phyloP scores from a whole-genome alignment of 2,888 invertebrate species.

The Netelia melanura region DNA sequence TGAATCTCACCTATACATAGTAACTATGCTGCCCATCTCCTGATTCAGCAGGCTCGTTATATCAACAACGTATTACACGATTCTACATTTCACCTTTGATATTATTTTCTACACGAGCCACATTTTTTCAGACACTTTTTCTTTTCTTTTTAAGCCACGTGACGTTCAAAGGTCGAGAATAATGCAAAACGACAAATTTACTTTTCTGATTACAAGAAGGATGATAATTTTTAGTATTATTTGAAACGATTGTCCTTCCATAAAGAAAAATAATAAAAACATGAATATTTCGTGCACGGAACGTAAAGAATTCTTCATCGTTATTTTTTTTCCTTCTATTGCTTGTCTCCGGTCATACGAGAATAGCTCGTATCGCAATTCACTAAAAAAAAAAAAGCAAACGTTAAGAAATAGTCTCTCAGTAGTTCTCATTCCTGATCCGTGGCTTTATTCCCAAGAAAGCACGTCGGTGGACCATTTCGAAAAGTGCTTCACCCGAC shows the following conservation, averaged over 20 bases:
- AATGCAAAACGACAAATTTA: too few species aligned
- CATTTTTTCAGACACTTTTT: constrained; percentile 35
- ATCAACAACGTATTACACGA: constrained; percentile 44
- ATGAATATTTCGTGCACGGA: background rate
- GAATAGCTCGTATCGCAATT: constrained; percentile 5
- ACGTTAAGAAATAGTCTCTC: background rate
- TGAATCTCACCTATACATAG: background rate
- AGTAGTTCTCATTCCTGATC: constrained; percentile 19
- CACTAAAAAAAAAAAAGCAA: background rate
- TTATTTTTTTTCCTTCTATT: constrained; percentile 3
- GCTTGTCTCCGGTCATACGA: background rate
- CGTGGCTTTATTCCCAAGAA: constrained; percentile 8
- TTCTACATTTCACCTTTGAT: constrained; percentile 42
- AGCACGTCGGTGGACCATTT: constrained; percentile 34
- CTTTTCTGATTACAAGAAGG: background rate
- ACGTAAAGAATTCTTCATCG: too few species aligned
- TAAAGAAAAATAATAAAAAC: background rate
- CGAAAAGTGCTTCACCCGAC: constrained; percentile 42
- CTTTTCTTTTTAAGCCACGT: constrained; percentile 10
- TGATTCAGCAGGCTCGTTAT: constrained; percentile 41
- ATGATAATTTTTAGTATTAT: background rate
- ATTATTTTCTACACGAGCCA: constrained; percentile 18
- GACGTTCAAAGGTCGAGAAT: too few species aligned
- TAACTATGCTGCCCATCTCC: background rate
- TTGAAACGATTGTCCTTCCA: background rate